Base-by-base conservation (phyloP, 2,113 vertebrate genomes). In the Hiodon tergisus region DNA sequence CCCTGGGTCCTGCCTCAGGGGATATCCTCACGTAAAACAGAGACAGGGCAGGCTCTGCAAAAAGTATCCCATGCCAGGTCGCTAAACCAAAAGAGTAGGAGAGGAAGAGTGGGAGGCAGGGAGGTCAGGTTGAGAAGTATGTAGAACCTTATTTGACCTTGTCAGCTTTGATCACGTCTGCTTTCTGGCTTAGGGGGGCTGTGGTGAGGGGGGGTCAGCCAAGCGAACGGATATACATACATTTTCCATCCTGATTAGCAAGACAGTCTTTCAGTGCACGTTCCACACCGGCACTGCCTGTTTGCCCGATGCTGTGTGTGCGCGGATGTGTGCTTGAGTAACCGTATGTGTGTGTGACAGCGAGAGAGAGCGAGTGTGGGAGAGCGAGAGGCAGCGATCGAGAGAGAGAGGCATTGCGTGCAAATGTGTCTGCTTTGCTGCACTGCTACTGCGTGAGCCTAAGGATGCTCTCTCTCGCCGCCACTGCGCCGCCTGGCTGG, bases 371-470 rank as follows among this genome's bases (percentile, higher is more conserved):
- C 48, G 67, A 46, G 72, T 61, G 67, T 4, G 72, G 46, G 46
- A 71, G 78, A 53, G 70, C 1, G 74, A 47, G 57, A 0, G 70
- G 10, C 16, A 14, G 60, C 14, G 72, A 10, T 61, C 58, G 71
- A 52, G 78, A 63, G 67, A 85, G 87, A 85, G 87, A 52, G 67
- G 50, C 17, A 60, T 61, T 46, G 88, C 79, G 87, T 87, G 86
- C 87, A 85, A 84, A 83, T 85, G 84, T 86, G 83, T 83, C 83
- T 83, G 86, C 87, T 85, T 83, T 87, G 88, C 86, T 87, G 86
- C 87, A 86, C 88, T 86, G 81, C 85, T 83, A 80, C 83, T 57
- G 89, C 87, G 92, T 91, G 85, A 84, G 90, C 88, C 84, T 85
- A 86, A 72, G 82, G 89, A 85, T 88, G 89, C 93, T 88, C 72